These are phyloP conservation scores for Nudaria mundana DNA, from an alignment of 2,888 invertebrate species.

Conservation along the genomic window DNA sequence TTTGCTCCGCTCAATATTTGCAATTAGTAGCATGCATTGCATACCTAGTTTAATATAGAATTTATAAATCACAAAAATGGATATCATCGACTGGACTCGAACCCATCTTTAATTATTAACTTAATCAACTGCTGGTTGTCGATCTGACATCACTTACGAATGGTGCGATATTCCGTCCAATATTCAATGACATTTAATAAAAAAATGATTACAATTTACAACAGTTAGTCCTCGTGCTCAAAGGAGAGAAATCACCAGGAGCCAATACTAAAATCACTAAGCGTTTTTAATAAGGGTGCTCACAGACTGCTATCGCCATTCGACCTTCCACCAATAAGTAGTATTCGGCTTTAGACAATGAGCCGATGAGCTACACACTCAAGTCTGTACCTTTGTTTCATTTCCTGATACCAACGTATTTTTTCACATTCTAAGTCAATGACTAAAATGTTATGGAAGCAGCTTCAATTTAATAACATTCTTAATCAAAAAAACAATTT, in stretches of 20 bases:
- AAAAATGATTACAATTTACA: not conserved
- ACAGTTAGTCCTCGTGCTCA: not conserved
- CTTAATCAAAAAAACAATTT: too few species aligned
- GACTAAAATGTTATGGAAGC: conserved; percentile 27
- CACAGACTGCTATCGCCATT: conserved; percentile 2
- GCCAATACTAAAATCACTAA: not conserved
- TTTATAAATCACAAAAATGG: too few species aligned
- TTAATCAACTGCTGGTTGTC: too few species aligned
- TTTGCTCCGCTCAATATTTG: too few species aligned
- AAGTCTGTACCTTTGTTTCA: conserved; percentile 59
- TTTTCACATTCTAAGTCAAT: conserved; percentile 49
- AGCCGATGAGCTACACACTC: conserved; percentile 32
- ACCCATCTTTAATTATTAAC: too few species aligned
- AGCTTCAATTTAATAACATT: conserved; percentile 3
- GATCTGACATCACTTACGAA: too few species aligned
- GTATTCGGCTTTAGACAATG: conserved; percentile 12
- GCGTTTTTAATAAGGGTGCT: not conserved
- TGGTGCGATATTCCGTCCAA: too few species aligned
- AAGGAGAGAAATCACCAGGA: not conserved
- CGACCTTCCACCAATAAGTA: conserved; percentile 2
- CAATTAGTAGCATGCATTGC: too few species aligned
- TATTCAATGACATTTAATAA: too few species aligned
- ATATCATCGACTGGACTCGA: too few species aligned
- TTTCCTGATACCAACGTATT: conserved; percentile 58
- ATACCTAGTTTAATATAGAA: too few species aligned